A percentile compares a stretch with the other conserved stretches of the same genome.
Evolutionary conservation across 2,888 invertebrate species (phyloP).

Genomic region (Epinotia nisella): DNA sequence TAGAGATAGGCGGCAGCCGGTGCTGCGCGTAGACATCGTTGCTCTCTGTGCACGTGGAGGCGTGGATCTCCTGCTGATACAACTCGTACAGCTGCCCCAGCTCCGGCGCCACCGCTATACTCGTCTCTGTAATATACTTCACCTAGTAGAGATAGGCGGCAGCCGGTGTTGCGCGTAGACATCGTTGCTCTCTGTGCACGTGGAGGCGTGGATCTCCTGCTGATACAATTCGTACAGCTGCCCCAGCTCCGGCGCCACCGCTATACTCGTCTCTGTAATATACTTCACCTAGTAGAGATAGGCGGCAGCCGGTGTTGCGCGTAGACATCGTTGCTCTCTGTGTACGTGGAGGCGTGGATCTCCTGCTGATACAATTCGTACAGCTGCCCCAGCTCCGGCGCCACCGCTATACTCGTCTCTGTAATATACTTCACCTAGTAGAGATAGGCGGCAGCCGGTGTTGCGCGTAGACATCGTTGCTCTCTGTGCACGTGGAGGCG

Average conservation of each 20-base stretch:
- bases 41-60: slow-evolving; percentile 89
- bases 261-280: background rate
- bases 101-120: slow-evolving; percentile 86
- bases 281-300: slow-evolving; percentile 84
- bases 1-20: slow-evolving; percentile 87
- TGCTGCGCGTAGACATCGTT: slow-evolving; percentile 83
- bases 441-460: slow-evolving; percentile 87
- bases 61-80: slow-evolving; percentile 95
- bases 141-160: slow-evolving; percentile 87
- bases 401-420: slow-evolving; percentile 89
- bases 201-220: slow-evolving; percentile 94
- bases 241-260: slow-evolving; percentile 89
- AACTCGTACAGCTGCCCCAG: slow-evolving; percentile 91
- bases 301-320: slow-evolving; percentile 86
- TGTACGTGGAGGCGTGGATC: slow-evolving; percentile 92
- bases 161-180: slow-evolving; percentile 84
- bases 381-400: slow-evolving; percentile 90
- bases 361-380: slow-evolving; percentile 94
- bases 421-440: no score
- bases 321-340: slow-evolving; percentile 85
- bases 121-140: slow-evolving; percentile 16
- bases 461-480: slow-evolving; percentile 81
- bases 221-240: slow-evolving; percentile 93
- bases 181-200: slow-evolving; percentile 87
- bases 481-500: slow-evolving; percentile 90